These are phyloP conservation scores for Charina bottae DNA, from an alignment of 2,113 vertebrate species.

Conservation along the genomic window DNA sequence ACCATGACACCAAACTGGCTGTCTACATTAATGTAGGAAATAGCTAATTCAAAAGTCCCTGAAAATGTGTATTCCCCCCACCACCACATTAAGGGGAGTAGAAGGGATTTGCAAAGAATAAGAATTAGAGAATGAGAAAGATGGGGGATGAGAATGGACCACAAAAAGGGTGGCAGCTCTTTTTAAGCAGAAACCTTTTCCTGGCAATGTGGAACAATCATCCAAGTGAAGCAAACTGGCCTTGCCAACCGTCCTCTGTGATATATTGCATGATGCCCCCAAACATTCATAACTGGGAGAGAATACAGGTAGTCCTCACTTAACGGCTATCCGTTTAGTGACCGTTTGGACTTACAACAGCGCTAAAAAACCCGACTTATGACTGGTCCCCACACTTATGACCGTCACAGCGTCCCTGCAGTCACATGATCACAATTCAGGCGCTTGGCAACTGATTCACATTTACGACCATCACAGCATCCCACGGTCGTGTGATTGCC, in stretches of 20 bases:
- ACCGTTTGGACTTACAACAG: no score
- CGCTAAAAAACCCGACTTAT: no score
- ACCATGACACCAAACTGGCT: background rate
- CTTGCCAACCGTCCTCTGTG: background rate
- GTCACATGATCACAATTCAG: no score
- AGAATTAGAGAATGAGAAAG: background rate
- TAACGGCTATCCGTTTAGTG: no score
- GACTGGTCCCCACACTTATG: no score
- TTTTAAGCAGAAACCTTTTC: background rate
- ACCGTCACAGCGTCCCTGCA: no score
- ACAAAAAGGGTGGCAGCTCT: background rate
- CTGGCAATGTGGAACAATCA: background rate
- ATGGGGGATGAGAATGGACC: background rate
- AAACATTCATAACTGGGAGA: background rate
- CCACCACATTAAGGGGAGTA: background rate
- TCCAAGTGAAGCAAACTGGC: accelerated
- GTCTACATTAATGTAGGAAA: background rate
- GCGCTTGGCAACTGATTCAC: no score
- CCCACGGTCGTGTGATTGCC: no score
- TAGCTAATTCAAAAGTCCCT: background rate
- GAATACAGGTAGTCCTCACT: background rate
- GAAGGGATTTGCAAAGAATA: background rate
- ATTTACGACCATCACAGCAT: no score
- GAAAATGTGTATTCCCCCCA: background rate
- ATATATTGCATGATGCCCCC: background rate